phyloP scores from a whole-genome alignment of 2,113 vertebrate genomes.

The Okapia johnstoni region DNA sequence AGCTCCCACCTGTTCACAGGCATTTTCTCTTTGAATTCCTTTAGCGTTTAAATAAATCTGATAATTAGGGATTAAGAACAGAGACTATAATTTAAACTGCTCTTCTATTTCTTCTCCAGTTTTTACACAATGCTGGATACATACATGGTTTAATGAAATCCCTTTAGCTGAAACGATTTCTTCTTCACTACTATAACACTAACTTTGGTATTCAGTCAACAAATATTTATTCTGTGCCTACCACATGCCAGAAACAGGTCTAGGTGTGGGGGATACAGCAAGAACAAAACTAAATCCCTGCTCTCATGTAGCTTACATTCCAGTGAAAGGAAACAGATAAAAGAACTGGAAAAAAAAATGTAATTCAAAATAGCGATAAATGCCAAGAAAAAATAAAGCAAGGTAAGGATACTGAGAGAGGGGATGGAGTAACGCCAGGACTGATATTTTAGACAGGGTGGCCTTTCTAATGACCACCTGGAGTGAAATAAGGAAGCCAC shows the following conservation, averaged over 20 bases:
- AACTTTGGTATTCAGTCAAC: neutral
- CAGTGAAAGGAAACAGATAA: conserved; percentile 8
- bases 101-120: neutral
- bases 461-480: neutral
- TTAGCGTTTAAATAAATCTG: neutral
- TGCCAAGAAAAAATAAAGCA: conserved; percentile 6
- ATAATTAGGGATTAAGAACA: conserved; percentile 14
- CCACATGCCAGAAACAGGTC: neutral
- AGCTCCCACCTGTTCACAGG: neutral
- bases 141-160: neutral
- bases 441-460: neutral
- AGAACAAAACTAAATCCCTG: conserved; percentile 15
- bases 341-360: neutral
- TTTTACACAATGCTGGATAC: neutral
- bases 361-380: neutral
- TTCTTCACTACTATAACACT: neutral
- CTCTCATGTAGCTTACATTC: neutral
- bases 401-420: neutral
- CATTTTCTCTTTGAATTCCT: conserved; percentile 2
- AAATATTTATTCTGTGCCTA: neutral
- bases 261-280: neutral
- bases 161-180: neutral
- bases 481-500: neutral
- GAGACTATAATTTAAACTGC: neutral
- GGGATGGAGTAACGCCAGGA: neutral